Conservation (phyloP, 2,888 invertebrate genomes). For the Leptopilina drosophilae region DNA sequence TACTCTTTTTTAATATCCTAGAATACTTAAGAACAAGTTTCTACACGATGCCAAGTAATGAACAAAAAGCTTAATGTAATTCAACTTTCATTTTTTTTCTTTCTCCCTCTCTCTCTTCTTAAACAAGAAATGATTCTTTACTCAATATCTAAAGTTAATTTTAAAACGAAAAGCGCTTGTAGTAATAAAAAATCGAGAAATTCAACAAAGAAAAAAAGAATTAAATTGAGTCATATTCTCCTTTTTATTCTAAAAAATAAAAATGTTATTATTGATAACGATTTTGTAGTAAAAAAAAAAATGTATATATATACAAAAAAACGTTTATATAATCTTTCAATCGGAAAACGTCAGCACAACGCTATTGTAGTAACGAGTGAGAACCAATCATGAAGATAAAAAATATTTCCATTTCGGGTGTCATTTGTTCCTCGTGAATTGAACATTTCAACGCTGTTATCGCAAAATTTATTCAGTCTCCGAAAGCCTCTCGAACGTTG, state of each 20-base stretch:
- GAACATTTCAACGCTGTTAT: constrained; percentile 35
- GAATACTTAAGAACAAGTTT: not conserved
- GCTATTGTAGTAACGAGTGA: constrained; percentile 35
- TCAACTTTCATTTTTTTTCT: not conserved
- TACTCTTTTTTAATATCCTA: not conserved
- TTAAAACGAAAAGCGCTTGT: not conserved
- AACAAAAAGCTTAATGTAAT: not conserved
- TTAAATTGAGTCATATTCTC: constrained; percentile 15
- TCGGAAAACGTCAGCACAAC: constrained; percentile 13
- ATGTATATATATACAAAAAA: not conserved
- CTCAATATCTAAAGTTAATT: not conserved
- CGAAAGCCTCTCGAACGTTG: constrained; percentile 16
- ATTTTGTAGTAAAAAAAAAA: not conserved
- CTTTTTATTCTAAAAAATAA: not conserved
- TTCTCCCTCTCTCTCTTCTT: not conserved
- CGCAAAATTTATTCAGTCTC: constrained; percentile 37
- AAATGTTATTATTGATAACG: constrained; percentile 12
- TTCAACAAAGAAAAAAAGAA: not conserved
- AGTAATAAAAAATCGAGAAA: not conserved
- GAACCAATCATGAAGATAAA: constrained; percentile 18
- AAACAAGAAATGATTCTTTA: not conserved
- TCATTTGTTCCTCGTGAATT: constrained; percentile 36
- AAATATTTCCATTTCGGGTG: constrained; percentile 34
- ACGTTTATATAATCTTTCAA: constrained; percentile 27
- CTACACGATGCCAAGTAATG: not conserved